Evolutionary conservation across 2,797 vertebrate species (phyloP).

Genomic region (Galago senegalensis): DNA sequence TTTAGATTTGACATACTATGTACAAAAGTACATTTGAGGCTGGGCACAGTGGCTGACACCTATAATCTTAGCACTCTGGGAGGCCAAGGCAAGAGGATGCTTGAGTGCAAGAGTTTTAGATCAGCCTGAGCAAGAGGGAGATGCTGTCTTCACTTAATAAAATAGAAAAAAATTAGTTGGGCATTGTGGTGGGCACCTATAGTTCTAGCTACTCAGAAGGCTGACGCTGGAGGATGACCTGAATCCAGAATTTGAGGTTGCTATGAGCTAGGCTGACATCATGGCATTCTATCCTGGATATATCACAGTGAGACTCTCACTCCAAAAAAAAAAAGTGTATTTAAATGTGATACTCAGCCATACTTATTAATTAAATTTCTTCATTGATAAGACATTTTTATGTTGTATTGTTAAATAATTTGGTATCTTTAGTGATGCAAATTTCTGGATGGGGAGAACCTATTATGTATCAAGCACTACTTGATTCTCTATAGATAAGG

Average conservation of each 20-base stretch:
- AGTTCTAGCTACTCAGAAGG: too few relatives aligned
- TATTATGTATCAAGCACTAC: not conserved
- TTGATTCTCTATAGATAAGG: slow-evolving; percentile 21
- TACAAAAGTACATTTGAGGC: slow-evolving; percentile 12
- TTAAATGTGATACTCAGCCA: slow-evolving; percentile 39
- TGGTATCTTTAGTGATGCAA: not conserved
- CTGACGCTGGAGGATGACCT: too few relatives aligned
- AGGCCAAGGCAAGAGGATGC: too few relatives aligned
- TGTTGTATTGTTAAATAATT: not conserved
- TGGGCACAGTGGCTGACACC: too few relatives aligned
- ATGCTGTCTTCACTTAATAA: too few relatives aligned
- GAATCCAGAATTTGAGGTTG: not conserved
- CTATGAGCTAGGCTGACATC: not conserved
- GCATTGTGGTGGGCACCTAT: too few relatives aligned
- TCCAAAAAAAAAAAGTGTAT: not conserved
- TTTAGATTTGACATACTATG: slow-evolving; percentile 38
- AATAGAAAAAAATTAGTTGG: too few relatives aligned
- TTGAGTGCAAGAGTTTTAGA: too few relatives aligned
- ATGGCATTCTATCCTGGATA: not conserved
- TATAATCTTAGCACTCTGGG: too few relatives aligned
- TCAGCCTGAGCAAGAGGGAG: too few relatives aligned
- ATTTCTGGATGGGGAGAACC: slow-evolving; percentile 5
- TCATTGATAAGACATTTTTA: slow-evolving; percentile 14
- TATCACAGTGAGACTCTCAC: too few relatives aligned
- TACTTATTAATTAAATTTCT: not conserved